phyloP scores from a whole-genome alignment of 2,888 invertebrate genomes.

The Gymnocheta viridis region DNA sequence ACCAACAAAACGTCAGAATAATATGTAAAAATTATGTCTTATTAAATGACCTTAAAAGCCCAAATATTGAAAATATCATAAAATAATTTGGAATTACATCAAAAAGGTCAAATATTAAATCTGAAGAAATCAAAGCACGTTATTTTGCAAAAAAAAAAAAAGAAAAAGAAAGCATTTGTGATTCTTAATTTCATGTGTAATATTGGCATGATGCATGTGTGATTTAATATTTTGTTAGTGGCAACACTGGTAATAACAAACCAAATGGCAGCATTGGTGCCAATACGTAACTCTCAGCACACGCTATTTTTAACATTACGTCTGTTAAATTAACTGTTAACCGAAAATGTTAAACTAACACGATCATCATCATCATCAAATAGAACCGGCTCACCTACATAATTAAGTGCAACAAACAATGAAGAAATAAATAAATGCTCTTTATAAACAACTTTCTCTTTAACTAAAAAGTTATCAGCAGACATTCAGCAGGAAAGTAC shows the following conservation, averaged over 20 bases:
- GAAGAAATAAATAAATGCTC: constrained; percentile 5
- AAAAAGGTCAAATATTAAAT: too few relatives aligned
- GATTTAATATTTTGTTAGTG: too few relatives aligned
- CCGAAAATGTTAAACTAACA: constrained; percentile 36
- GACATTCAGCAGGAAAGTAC: constrained; percentile 30
- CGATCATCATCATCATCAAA: constrained; percentile 9
- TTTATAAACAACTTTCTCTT: constrained; percentile 60
- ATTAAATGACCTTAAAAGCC: too few relatives aligned
- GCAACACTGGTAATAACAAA: not conserved
- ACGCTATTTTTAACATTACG: constrained; percentile 38
- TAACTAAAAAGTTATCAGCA: constrained; percentile 27
- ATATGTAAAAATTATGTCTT: too few relatives aligned
- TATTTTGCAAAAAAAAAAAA: too few relatives aligned
- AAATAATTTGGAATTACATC: too few relatives aligned
- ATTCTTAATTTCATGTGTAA: too few relatives aligned
- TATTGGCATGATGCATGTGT: too few relatives aligned
- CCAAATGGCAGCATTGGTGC: not conserved
- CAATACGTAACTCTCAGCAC: not conserved
- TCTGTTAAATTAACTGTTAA: constrained; percentile 53
- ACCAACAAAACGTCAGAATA: too few relatives aligned
- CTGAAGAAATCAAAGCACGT: too few relatives aligned
- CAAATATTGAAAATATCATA: too few relatives aligned
- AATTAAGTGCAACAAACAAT: constrained; percentile 25
- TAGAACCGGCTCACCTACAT: constrained; percentile 52
- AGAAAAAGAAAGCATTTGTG: too few relatives aligned